Evolutionary conservation across 2,797 vertebrate species (phyloP), one percentile per base, ranked within the genome.

Genomic region (Pitangus sulphuratus): DNA sequence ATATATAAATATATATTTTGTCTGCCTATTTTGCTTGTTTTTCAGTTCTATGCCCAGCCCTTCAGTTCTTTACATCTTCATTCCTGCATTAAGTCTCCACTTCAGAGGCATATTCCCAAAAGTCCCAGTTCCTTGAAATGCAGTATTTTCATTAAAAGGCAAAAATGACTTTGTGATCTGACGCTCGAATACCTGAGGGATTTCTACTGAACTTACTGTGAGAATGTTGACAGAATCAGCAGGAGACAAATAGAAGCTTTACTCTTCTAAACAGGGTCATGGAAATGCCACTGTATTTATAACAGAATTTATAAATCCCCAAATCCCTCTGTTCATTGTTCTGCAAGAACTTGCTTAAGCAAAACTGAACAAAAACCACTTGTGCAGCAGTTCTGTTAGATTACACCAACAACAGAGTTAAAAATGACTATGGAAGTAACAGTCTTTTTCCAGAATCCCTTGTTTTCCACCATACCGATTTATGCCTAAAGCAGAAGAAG

Each of bases 141-240:
- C 3, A 66, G 62, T 74, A 71, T 84, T 94, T 95, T 94, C 66
- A 96, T 93, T 76, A 86, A 96, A 96, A 96, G 87, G 61, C 68
- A 96, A 75, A 91, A 97, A 92, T 68, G 75, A 68, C 93, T 97
- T 95, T 89, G 87, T 89, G 75, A 69, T 92, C 65, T 96, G 87
- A 93, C 78, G 89, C 69, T 87, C 61, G 69, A 95, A 87, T 96
- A 92, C 93, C 82, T 82, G 88, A 88, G 94, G 93, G 95, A 92
- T 91, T 97, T 95, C 82, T 86, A 71, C 86, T 70, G 92, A 96
- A 87, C 70, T 86, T 82, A 77, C 81, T 11, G 5, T 87, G 87
- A 62, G 93, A 92, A 93, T 88, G 90, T 96, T 94, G 95, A 95
- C 94, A 95, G 96, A 96, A 96, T 80, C 91, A 89, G 82, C 93